Percentiles rank a stretch among this genome's conserved stretches.
These are phyloP conservation scores for Fringilla coelebs DNA, from an alignment of 2,797 vertebrate species.

Conservation along the genomic window DNA sequence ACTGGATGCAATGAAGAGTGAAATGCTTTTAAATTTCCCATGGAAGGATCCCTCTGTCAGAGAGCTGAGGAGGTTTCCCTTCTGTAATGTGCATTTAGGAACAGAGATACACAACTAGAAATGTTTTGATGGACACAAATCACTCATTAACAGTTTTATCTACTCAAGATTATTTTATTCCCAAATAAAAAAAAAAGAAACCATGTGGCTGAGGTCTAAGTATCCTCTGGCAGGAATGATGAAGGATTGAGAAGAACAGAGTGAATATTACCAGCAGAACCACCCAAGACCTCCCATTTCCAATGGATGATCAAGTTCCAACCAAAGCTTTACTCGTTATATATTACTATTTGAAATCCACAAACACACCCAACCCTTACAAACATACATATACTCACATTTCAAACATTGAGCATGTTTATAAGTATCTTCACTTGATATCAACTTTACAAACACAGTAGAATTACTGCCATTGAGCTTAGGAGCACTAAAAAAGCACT, in stretches of 20 bases:
- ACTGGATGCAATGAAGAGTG: not conserved
- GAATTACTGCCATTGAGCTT: not conserved
- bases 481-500: not conserved
- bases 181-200: not conserved
- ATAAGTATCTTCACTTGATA: not conserved
- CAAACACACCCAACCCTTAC: not conserved
- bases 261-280: not conserved
- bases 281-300: not conserved
- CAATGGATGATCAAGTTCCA: not conserved
- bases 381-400: conserved; percentile 34
- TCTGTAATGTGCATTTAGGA: not conserved
- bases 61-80: not conserved
- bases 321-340: not conserved
- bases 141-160: not conserved
- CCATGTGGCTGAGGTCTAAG: not conserved
- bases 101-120: not conserved
- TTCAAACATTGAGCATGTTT: conserved; percentile 6
- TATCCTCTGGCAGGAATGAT: conserved; percentile 6
- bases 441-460: not conserved
- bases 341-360: not conserved
- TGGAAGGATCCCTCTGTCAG: not conserved
- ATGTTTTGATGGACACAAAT: not conserved
- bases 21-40: conserved; percentile 35
- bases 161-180: not conserved
- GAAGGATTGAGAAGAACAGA: not conserved